Conservation (phyloP, 2,888 invertebrate species). For the Dynastes grantii region DNA sequence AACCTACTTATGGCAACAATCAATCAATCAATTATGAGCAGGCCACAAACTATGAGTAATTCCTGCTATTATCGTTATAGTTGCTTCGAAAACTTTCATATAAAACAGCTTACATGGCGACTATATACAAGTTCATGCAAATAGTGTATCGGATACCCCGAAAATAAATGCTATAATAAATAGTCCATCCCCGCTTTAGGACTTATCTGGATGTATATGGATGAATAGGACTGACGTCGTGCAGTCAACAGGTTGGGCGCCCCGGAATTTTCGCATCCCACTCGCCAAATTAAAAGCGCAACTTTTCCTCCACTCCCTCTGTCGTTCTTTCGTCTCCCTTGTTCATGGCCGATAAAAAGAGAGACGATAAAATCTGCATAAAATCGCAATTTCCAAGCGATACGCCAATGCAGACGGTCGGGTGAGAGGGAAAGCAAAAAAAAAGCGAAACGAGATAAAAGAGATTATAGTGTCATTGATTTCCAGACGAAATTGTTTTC, state of each 20-base stretch:
- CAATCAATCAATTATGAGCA: too few species aligned
- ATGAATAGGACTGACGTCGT: slow-evolving; percentile 3
- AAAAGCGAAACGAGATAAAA: slow-evolving; percentile 45
- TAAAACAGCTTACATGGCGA: too few species aligned
- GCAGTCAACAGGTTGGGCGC: slow-evolving; percentile 43
- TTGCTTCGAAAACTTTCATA: too few species aligned
- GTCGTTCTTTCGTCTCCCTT: neutral
- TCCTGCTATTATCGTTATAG: too few species aligned
- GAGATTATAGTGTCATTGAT: slow-evolving; percentile 46
- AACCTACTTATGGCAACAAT: too few species aligned
- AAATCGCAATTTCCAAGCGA: slow-evolving; percentile 47
- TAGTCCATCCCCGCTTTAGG: slow-evolving; percentile 25
- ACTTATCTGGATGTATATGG: slow-evolving; percentile 34
- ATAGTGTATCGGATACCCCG: neutral
- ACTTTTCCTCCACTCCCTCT: slow-evolving; percentile 28
- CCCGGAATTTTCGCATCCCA: slow-evolving; percentile 30
- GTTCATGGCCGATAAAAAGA: slow-evolving; percentile 35
- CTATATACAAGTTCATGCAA: too few species aligned
- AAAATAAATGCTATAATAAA: slow-evolving; percentile 21
- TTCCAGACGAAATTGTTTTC: slow-evolving; percentile 45
- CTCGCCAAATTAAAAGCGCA: slow-evolving; percentile 44
- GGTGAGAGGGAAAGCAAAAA: slow-evolving; percentile 34
- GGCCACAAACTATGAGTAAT: too few species aligned
- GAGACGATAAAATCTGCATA: slow-evolving; percentile 47
- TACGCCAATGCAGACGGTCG: slow-evolving; percentile 40